Base-by-base conservation (phyloP, 2,797 vertebrate genomes). In the Anguilla obscura region DNA sequence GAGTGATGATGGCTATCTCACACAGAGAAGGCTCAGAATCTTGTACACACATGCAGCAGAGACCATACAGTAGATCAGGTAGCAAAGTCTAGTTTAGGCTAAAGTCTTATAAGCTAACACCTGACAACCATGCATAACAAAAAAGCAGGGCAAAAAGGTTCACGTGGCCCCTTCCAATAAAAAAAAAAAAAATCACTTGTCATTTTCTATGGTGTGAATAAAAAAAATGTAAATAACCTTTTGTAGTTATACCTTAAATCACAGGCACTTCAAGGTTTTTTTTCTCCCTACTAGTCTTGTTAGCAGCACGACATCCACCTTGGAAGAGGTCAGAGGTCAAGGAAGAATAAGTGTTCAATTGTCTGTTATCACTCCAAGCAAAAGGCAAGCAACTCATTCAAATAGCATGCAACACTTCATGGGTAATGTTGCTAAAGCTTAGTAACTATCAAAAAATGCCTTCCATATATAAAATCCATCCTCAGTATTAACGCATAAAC, bases 81-180 rank as follows among this genome's bases (percentile, higher is more conserved):
- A 54, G 36, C 40, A 52, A 52, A 12, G 18, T 33, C 45, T 40
- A 40, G n/a, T 79, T 89, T 50, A 88, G 76, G 87, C 74, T 89
- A 84, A 69, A 36, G 86, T 54, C 86, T 74, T 76, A 30, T n/a
- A 74, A 69, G 40, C 24, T 5, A 50, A 76, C 52, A 84, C 16
- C 74, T 86, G 86, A 87, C 52, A 87, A 24, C 24, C 60, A 50
- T 27, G 45, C 30, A 85, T 50, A 30, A 58, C 83, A 56, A 48
- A 90, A 85, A 89, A 86, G 60, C 86, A 16, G 79, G 33, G 36
- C 3, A 6, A 24, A 45, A 50, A n/a, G 40, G 79, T 45, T 18
- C 76, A 14, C 12, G 27, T 27, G 30, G 8, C 33, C 7, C 1
- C 9, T n/a, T 76, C 71, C 71, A 12, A 45, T 0, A 45, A 45